Conservation (phyloP, 30 jellyfish, hydroid and myxozoan species). For the Catostylus mosaicus region DNA sequence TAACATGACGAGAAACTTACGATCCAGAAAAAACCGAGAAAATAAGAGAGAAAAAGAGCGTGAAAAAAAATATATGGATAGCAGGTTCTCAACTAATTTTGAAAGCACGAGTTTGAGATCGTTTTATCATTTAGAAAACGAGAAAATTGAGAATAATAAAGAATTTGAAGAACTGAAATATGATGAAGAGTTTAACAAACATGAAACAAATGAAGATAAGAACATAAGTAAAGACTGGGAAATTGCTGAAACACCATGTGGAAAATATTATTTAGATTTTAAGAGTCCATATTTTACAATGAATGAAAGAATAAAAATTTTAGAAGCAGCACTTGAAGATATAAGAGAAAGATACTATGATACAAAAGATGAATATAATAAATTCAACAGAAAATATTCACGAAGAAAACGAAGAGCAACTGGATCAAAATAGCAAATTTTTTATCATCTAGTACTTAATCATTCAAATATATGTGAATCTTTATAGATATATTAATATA, state of each 20-base stretch:
- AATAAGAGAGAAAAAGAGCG: background rate
- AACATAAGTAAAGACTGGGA: slow-evolving; percentile 56
- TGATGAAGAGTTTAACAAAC: background rate
- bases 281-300: slow-evolving; percentile 66
- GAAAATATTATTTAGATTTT: slow-evolving; percentile 60
- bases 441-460: background rate
- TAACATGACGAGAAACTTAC: background rate
- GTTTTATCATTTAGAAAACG: background rate
- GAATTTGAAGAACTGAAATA: background rate
- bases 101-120: background rate
- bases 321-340: slow-evolving; percentile 89
- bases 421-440: background rate
- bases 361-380: slow-evolving; percentile 63
- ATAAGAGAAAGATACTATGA: slow-evolving; percentile 81
- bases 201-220: background rate
- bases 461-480: too few relatives aligned
- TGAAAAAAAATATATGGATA: background rate
- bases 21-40: background rate
- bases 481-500: too few relatives aligned
- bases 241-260: slow-evolving; percentile 30
- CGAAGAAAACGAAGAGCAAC: slow-evolving; percentile 25
- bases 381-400: slow-evolving; percentile 53
- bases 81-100: background rate
- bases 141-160: background rate
- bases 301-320: slow-evolving; percentile 70